Conservation (phyloP, 2,797 vertebrate genomes). For the Galago senegalensis region DNA sequence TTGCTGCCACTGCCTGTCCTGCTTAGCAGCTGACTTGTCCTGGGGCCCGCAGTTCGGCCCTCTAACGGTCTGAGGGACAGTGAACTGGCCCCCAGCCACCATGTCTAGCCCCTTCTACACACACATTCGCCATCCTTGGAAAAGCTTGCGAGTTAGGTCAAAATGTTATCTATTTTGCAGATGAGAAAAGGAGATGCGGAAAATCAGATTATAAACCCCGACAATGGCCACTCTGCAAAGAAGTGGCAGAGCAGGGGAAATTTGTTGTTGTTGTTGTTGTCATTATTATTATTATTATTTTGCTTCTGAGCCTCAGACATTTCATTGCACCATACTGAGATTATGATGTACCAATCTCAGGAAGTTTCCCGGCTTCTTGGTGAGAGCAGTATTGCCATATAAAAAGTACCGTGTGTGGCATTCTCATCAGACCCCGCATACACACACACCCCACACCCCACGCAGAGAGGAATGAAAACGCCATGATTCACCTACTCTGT, state of each 20-base stretch:
- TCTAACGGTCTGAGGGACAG: too few species aligned
- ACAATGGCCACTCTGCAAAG: neutral
- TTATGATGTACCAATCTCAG: neutral
- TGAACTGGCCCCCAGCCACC: too few species aligned
- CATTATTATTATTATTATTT: neutral
- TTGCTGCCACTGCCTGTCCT: too few species aligned
- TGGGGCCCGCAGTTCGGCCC: too few species aligned
- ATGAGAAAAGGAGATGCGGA: neutral
- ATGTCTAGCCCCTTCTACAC: accelerated
- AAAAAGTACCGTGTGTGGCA: neutral
- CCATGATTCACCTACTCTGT: neutral
- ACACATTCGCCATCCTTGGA: accelerated
- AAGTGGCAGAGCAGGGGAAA: neutral
- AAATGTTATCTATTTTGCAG: neutral
- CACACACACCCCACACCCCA: neutral
- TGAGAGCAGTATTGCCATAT: neutral
- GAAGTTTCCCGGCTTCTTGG: neutral
- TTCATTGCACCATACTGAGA: neutral
- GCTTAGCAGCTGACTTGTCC: too few species aligned
- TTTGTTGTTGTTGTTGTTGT: neutral
- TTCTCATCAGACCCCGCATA: neutral
- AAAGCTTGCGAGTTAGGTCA: neutral
- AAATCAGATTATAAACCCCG: neutral
- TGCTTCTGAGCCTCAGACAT: neutral
- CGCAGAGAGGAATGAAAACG: neutral